Evolutionary conservation across 2,888 invertebrate species (phyloP).

Genomic region (Pandemis corylana): DNA sequence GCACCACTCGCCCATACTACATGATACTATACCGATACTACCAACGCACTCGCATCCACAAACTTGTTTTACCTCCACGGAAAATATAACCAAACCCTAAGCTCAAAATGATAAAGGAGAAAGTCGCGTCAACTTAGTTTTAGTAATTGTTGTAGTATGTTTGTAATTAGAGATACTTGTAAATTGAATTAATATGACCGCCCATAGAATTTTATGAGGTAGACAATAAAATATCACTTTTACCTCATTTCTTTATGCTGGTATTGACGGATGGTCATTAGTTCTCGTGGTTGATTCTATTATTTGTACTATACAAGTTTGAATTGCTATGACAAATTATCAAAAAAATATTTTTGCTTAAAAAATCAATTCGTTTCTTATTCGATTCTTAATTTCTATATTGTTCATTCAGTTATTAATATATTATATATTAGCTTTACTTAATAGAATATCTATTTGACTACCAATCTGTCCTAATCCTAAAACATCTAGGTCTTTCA

Average conservation of each 20-base stretch:
- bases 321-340: too few species aligned
- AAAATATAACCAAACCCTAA: constrained; percentile 39
- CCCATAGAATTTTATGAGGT: constrained; percentile 55
- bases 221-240: constrained; percentile 49
- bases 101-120: not conserved
- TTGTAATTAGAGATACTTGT: constrained; percentile 42
- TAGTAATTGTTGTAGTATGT: not conserved
- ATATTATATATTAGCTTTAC: too few species aligned
- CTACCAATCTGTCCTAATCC: too few species aligned
- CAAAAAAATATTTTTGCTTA: too few species aligned
- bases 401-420: too few species aligned
- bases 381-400: too few species aligned
- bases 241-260: constrained; percentile 33
- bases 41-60: constrained; percentile 42
- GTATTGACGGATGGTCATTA: constrained; percentile 27
- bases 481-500: too few species aligned
- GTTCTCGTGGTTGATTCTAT: not conserved
- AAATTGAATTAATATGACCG: constrained; percentile 51
- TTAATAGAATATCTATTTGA: too few species aligned
- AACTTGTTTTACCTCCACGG: constrained; percentile 29
- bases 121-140: not conserved
- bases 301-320: not conserved
- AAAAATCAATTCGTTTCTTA: too few species aligned
- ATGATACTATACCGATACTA: constrained; percentile 27
- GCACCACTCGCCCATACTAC: constrained; percentile 43